Percentiles rank a stretch among this genome's conserved stretches.
phyloP scores from a whole-genome alignment of 1,140 invertebrate species.

The Drosophila orosa region DNA sequence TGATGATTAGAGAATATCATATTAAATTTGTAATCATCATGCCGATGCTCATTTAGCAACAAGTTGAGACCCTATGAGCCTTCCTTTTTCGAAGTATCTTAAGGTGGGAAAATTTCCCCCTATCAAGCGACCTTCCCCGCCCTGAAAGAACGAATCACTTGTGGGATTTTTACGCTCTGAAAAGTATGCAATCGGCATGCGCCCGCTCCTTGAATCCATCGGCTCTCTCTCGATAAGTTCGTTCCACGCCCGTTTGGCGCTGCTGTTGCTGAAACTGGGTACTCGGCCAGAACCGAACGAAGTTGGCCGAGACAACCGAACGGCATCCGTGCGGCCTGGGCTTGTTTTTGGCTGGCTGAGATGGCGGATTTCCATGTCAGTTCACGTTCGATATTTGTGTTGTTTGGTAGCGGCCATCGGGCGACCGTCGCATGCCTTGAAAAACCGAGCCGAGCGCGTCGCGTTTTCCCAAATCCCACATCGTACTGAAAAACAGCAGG shows the following conservation, averaged over 20 bases:
- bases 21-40: not conserved
- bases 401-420: slow-evolving; percentile 76
- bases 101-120: slow-evolving; percentile 13
- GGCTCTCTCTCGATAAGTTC: slow-evolving; percentile 22
- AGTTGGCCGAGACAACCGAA: slow-evolving; percentile 38
- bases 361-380: slow-evolving; percentile 68
- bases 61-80: slow-evolving; percentile 11
- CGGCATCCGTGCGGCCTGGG: slow-evolving; percentile 44
- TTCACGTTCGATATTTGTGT: slow-evolving; percentile 84
- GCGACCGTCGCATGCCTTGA: slow-evolving; percentile 44
- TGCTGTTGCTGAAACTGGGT: not conserved
- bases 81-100: slow-evolving; percentile 3
- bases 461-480: slow-evolving; percentile 52
- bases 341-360: slow-evolving; percentile 57
- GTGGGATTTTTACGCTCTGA: not conserved
- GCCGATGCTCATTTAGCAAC: slow-evolving; percentile 18
- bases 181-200: slow-evolving; percentile 38
- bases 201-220: slow-evolving; percentile 19
- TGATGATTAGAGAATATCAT: not conserved
- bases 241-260: slow-evolving; percentile 53
- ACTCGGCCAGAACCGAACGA: slow-evolving; percentile 23
- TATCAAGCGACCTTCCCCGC: not conserved
- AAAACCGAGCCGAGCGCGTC: slow-evolving; percentile 54
- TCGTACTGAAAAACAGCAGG: slow-evolving; percentile 13
- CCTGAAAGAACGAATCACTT: not conserved